phyloP scores from a whole-genome alignment of 2,888 invertebrate genomes.

The Aporophyla lueneburgensis region DNA sequence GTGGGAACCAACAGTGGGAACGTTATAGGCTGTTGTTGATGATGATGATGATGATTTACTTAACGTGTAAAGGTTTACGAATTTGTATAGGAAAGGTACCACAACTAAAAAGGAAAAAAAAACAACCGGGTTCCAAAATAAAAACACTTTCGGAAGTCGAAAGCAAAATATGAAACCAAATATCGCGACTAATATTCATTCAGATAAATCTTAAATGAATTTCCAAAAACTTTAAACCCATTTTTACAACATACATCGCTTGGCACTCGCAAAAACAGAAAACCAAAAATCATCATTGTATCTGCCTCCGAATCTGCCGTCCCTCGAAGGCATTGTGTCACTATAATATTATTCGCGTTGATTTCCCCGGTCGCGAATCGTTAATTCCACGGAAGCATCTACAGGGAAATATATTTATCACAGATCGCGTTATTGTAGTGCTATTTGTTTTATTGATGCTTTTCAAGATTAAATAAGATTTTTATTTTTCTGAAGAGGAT shows the following conservation, averaged over 20 bases:
- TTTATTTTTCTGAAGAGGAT: background rate
- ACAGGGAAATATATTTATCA: constrained; percentile 75
- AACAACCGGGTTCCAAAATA: too few relatives aligned
- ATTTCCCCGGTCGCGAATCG: constrained; percentile 76
- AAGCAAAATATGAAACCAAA: too few relatives aligned
- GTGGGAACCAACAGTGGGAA: too few relatives aligned
- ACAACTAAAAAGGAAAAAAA: too few relatives aligned
- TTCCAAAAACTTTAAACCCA: background rate
- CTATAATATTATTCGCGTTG: constrained; percentile 69
- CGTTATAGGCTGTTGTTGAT: too few relatives aligned
- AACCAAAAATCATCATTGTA: background rate
- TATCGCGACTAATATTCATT: too few relatives aligned
- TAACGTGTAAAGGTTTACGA: too few relatives aligned
- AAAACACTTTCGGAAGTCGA: too few relatives aligned
- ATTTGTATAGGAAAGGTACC: too few relatives aligned
- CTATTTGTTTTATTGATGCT: constrained; percentile 33
- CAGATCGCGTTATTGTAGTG: constrained; percentile 40
- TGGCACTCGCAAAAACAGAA: background rate
- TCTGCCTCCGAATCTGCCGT: background rate
- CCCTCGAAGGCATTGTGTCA: constrained; percentile 56
- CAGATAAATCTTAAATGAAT: too few relatives aligned
- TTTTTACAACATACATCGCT: background rate
- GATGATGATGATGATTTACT: too few relatives aligned
- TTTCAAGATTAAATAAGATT: constrained; percentile 31
- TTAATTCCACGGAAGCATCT: constrained; percentile 70